A percentile compares a stretch with the other conserved stretches of the same genome.
phyloP scores from a whole-genome alignment of 2,888 invertebrate genomes.

The Acanthacorydalis orientalis region DNA sequence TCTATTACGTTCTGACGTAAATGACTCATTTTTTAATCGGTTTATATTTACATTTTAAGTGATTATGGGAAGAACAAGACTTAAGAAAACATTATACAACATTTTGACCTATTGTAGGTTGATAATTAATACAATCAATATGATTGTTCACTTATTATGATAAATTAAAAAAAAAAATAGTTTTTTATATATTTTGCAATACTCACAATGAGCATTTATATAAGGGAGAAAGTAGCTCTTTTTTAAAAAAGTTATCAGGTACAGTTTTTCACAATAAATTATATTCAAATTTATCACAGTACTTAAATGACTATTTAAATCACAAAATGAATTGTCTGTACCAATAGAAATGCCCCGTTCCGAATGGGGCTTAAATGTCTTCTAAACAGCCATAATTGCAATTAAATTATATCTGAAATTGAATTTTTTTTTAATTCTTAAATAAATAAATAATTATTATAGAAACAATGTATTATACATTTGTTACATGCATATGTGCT shows the following conservation, averaged over 20 bases:
- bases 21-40: constrained; percentile 15
- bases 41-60: neutral
- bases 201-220: neutral
- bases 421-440: too few species aligned
- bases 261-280: too few species aligned
- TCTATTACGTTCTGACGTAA: constrained; percentile 18
- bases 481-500: too few species aligned
- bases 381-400: constrained; percentile 9
- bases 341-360: constrained; percentile 3
- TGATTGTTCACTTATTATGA: too few species aligned
- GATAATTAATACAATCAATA: too few species aligned
- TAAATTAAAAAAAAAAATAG: too few species aligned
- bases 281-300: neutral
- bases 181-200: too few species aligned
- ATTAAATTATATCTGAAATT: constrained; percentile 1
- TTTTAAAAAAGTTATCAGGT: too few species aligned
- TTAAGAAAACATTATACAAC: neutral
- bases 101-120: too few species aligned
- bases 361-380: constrained; percentile 4
- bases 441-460: too few species aligned
- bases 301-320: neutral
- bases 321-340: neutral
- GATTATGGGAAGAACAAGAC: neutral
- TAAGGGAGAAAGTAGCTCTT: neutral
- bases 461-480: too few species aligned